A percentile compares a stretch with the other conserved stretches of the same genome.
These are phyloP conservation scores for Sarcophaga variegata DNA, from an alignment of 2,888 invertebrate species.

Conservation along the genomic window DNA sequence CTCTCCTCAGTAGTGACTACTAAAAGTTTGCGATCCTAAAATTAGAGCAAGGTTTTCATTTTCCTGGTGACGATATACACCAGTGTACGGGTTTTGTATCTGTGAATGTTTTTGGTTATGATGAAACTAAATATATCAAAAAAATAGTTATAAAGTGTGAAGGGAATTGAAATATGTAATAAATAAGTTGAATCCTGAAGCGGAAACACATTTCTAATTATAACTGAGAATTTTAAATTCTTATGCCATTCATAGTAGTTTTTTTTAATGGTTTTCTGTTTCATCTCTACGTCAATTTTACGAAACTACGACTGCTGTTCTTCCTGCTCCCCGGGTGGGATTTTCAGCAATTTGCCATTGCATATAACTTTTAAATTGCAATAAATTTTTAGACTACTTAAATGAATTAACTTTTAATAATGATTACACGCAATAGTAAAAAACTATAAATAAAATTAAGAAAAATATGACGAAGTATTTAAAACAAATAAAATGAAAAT, in stretches of 20 bases:
- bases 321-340: conserved; percentile 66
- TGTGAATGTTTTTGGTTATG: conserved; percentile 20
- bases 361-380: conserved; percentile 33
- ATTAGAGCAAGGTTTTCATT: conserved; percentile 66
- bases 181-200: background rate
- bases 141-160: conserved; percentile 21
- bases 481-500: background rate
- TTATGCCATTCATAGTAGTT: background rate
- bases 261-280: background rate
- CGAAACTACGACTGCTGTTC: conserved; percentile 51
- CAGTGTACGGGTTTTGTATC: conserved; percentile 26
- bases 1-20: background rate
- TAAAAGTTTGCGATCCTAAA: conserved; percentile 27
- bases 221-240: background rate
- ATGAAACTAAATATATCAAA: conserved; percentile 31
- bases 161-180: conserved; percentile 1
- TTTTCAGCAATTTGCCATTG: conserved; percentile 54
- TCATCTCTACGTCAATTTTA: conserved; percentile 44
- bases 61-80: conserved; percentile 39
- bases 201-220: background rate
- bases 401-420: too few species aligned
- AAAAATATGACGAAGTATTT: conserved; percentile 32
- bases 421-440: conserved; percentile 2
- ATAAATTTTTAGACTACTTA: background rate
- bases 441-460: conserved; percentile 25